Percentiles rank a stretch among this genome's conserved stretches.
Evolutionary conservation across 92 coral and sea anemone species (phyloP).

Genomic region (Bergia sp.): DNA sequence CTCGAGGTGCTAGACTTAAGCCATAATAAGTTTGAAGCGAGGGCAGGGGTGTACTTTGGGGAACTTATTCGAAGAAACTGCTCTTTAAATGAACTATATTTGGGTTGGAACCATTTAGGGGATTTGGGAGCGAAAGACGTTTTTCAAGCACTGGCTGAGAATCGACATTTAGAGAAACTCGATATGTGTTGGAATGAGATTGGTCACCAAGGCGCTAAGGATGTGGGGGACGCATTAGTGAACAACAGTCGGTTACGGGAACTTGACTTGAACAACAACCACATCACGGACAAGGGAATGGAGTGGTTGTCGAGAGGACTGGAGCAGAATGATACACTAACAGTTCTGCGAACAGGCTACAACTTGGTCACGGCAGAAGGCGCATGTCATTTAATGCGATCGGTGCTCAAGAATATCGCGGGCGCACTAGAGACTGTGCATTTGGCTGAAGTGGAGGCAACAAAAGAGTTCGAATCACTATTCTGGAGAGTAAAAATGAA

Average conservation of each 20-base stretch:
- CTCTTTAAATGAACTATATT: slow-evolving; percentile 63
- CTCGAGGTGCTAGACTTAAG: slow-evolving; percentile 69
- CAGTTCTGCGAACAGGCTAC: slow-evolving; percentile 64
- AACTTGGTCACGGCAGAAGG: slow-evolving; percentile 74
- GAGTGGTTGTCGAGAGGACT: slow-evolving; percentile 70
- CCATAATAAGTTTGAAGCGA: slow-evolving; percentile 66
- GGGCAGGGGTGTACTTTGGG: slow-evolving; percentile 69
- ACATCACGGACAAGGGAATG: slow-evolving; percentile 79
- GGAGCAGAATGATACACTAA: slow-evolving; percentile 76
- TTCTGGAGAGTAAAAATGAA: slow-evolving; percentile 61
- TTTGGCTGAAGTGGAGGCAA: slow-evolving; percentile 82
- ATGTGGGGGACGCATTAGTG: slow-evolving; percentile 58
- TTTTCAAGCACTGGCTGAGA: slow-evolving; percentile 58
- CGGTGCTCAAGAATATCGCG: slow-evolving; percentile 60
- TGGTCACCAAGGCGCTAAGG: slow-evolving; percentile 68
- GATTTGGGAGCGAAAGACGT: slow-evolving; percentile 73
- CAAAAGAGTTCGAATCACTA: slow-evolving; percentile 62
- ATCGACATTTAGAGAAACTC: slow-evolving; percentile 65
- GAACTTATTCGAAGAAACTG: slow-evolving; percentile 66
- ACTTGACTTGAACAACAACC: slow-evolving; percentile 79
- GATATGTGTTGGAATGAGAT: slow-evolving; percentile 89
- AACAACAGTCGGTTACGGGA: slow-evolving; percentile 71
- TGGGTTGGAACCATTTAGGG: slow-evolving; percentile 87
- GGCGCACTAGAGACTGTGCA: slow-evolving; percentile 62
- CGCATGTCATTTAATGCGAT: slow-evolving; percentile 67